Base-by-base conservation (phyloP, 2,888 invertebrate species). In the Acronicta alni region DNA sequence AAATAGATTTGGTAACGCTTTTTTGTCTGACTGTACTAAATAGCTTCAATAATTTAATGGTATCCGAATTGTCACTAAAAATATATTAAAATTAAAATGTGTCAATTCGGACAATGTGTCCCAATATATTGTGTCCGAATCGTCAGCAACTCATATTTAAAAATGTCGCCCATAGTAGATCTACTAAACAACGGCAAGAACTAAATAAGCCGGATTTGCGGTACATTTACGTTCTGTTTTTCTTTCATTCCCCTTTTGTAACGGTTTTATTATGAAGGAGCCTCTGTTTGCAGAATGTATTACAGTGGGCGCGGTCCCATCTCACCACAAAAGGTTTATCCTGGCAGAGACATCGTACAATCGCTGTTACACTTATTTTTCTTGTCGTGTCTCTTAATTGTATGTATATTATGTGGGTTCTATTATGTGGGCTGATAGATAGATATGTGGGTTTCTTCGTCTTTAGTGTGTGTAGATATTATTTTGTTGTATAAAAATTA, bases 211-310 rank as follows among this genome's bases (percentile, higher is more conserved):
- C 68, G 68, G 73, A 61, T 67, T 38, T 52, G 44, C 64, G 67
- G 61, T 74, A 72, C 67, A 68, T 68, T 68, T 71, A 73, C 75
- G 77, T 84, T 73, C 68, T 79, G 73, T 82, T 79, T 85, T 77
- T 81, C 77, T 81, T 84, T 76, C 72, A 74, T 78, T 63, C 74
- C 72, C 53, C 80, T 74, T 79, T 84, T 84, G 79, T 83, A 66
- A 75, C 75, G 67, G 75, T 80, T 82, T 78, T 83, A 81, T 85
- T 85, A 84, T 85, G 76, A 81, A 80, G 68, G 79, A 73, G 75
- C 74, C 80, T 78, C 72, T 83, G 85, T 85, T 85, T 83, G 80
- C 73, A 56, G 72, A 83, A 79, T 75, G 81, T 84, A 83, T 84
- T 83, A 86, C 79, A 53, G 58, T 67, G 79, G 79, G 75, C 75